Base-by-base conservation (phyloP, 2,888 invertebrate species). In the Stratiomys singularior region DNA sequence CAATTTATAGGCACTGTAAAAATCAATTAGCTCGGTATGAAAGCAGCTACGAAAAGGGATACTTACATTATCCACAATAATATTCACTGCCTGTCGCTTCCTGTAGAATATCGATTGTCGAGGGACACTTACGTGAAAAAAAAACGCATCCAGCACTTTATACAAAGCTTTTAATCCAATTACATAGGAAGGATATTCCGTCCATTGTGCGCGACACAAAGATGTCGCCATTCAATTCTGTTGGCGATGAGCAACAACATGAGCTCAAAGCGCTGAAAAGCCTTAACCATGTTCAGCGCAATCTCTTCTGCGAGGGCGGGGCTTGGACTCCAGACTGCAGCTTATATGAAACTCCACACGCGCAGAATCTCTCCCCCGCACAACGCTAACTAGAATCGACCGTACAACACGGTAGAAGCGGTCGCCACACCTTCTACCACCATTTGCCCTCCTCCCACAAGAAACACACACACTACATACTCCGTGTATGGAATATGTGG, bases 151-250 rank as follows among this genome's bases (percentile, higher is more conserved):
- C 74, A 58, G 58, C 13, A 66, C 69, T 77, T 64, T 67, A 74
- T 77, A 64, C 60, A 77, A 79, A 79, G 79, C 77, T 79, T 74
- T 60, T 79, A 79, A 79, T 79, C 79, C 77, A 79, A 79, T 79
- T 77, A 77, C 67, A 66, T 27, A 28, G 66, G 74, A 58, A 60
- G 69, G 69, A 72, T 66, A 66, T 78, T 56, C 74, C n/a, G n/a
- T 66, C 78, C 56, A 30, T 30, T 56, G 74, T 30, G 21, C 21
- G n/a, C 69, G 72, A 28, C 47, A 60, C 52, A 64, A 76, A 69
- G 76, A 77, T 76, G 67, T 74, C 79, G 72, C 64, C 71, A 56
- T 77, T 67, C 69, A 69, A 63, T 58, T 74, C 58, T 44, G 9
- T 56, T 30, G 56, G 58, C 27, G 47, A 69, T 30, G 46, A 1